A percentile compares a stretch with the other conserved stretches of the same genome.
Conservation (phyloP, 2,888 invertebrate genomes). For the Heteropelma amictum region DNA sequence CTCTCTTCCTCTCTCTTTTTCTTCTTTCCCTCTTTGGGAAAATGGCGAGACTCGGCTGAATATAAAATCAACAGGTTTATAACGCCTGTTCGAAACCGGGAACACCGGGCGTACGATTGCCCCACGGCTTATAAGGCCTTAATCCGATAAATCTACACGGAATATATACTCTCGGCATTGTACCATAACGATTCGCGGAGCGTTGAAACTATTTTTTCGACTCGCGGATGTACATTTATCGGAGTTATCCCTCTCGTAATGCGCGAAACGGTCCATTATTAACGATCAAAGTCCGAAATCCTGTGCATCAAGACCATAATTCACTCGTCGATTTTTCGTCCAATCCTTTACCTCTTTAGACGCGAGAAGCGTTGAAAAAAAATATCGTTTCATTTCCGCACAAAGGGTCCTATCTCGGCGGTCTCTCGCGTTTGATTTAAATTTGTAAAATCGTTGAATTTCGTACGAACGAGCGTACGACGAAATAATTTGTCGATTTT, state of each 20-base stretch:
- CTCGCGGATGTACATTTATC: neutral
- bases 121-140: slow-evolving; percentile 61
- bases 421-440: no score
- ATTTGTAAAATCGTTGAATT: no score
- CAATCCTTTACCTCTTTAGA: neutral
- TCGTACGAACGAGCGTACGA: no score
- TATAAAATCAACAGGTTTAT: slow-evolving; percentile 65
- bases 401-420: no score
- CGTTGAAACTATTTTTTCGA: slow-evolving; percentile 23
- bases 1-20: neutral
- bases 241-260: slow-evolving; percentile 5
- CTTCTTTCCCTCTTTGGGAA: neutral
- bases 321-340: slow-evolving; percentile 11
- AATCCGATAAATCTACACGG: slow-evolving; percentile 62
- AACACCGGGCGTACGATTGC: slow-evolving; percentile 49
- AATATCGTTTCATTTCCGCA: no score
- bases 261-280: neutral
- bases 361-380: neutral
- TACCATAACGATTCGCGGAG: slow-evolving; percentile 20
- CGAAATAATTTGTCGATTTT: no score
- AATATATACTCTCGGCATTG: slow-evolving; percentile 27
- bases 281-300: slow-evolving; percentile 17
- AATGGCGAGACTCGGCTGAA: slow-evolving; percentile 21
- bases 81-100: slow-evolving; percentile 56
- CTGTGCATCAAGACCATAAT: neutral